Evolutionary conservation across 1,140 invertebrate genomes (phyloP), one percentile per base, ranked within the genome.

Genomic region (Megalonaias nervosa): DNA sequence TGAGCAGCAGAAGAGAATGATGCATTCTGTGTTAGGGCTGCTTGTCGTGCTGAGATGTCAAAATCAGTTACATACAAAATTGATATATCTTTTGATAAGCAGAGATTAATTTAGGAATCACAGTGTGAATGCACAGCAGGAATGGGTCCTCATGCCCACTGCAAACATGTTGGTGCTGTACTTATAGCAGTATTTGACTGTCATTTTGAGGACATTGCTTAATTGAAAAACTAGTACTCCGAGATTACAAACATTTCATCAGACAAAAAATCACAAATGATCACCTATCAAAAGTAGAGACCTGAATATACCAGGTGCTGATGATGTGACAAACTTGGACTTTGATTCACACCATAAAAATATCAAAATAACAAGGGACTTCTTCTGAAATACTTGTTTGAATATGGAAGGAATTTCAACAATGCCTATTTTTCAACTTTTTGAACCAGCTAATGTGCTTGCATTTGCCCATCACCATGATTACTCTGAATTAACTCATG

Each of bases 101-200:
- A 76, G 71, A 78, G 72, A 3, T 31, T 16, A 67, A 58, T 83
- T 26, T 0, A 67, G 12, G 80, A 83, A 61, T 38, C 59, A 9
- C 84, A 84, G 69, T 83, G 83, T 83, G 83, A 84, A 58, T 84
- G 83, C 82, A 74, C 68, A 15, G 83, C 80, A 17, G 83, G 80
- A 14, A 72, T 79, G 72, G 83, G 81, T 5, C 79, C 83, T 26
- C 11, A 55, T 56, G 81, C 81, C 13, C 83, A 84, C 65, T 84
- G 83, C 62, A 84, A 84, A 67, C 83, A 83, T 75, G 71, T 83
- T n/a, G 56, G 17, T 38, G 26, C 26, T 1, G 26, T 2, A 31
- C 26, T 31, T 31, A 3, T 4, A 3, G 26, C 26, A 26, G 26
- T 82, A 17, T 26, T 26, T 26, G 26, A 31, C 26, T 31, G 26